These are phyloP conservation scores for Gibbula magus DNA, from an alignment of 2,888 invertebrate species.

Conservation along the genomic window DNA sequence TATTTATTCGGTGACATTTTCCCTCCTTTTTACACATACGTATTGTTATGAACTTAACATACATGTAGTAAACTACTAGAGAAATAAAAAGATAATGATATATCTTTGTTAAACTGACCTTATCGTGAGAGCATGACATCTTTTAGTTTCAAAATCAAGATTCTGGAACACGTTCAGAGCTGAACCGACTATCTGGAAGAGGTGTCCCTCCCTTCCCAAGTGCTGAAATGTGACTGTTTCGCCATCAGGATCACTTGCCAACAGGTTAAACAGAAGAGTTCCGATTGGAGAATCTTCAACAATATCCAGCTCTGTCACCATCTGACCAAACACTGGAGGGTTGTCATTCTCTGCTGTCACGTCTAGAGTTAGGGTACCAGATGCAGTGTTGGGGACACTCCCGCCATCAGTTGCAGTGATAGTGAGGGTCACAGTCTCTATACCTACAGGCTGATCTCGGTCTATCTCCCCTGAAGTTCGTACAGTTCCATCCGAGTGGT, in stretches of 20 bases:
- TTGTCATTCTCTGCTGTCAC: neutral
- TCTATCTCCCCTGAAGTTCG: neutral
- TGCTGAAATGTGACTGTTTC: neutral
- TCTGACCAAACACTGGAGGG: neutral
- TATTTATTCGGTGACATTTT: too few species aligned
- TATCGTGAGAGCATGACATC: neutral
- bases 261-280: neutral
- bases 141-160: neutral
- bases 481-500: neutral
- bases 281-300: neutral
- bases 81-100: neutral
- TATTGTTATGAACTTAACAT: too few species aligned
- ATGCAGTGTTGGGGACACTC: neutral
- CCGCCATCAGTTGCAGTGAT: constrained; percentile 1
- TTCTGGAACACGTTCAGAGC: neutral
- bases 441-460: neutral
- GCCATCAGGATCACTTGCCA: neutral
- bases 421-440: neutral
- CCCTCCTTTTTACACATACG: too few species aligned
- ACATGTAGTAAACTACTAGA: too few species aligned
- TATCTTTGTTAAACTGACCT: neutral
- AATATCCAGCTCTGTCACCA: neutral
- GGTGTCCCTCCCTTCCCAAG: neutral
- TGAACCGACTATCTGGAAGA: neutral
- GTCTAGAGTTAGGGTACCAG: neutral